Evolutionary conservation across 1,140 invertebrate genomes (phyloP), one percentile per base, ranked within the genome.

Genomic region (Penaeus japonicus): DNA sequence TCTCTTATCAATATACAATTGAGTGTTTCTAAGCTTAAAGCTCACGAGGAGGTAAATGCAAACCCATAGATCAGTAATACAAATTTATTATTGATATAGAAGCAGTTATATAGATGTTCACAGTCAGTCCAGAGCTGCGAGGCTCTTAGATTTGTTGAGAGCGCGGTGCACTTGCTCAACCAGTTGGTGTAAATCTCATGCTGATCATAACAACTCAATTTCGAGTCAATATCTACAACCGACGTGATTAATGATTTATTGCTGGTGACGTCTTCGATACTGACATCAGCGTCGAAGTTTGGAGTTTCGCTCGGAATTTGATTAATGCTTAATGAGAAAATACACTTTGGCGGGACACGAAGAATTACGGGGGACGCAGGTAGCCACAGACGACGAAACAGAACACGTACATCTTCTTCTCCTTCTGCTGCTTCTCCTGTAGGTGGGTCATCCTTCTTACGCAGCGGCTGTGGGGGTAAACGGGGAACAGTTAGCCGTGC

Each of bases 121-220:
- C 84, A 85, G 84, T 85, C 84, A 85, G 84, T 85, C 84, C 84
- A 57, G 84, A 73, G 70, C 70, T 32, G 27, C 24, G 24, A 32
- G 27, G 35, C 70, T 73, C 70, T 30, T 18, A 5, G 70, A 30
- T 73, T 10, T 47, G 39, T 47, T 47, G 47, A 47, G 47, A 47
- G 47, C 47, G 47, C 47, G 1, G 47, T 12, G 47, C 47, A 47
- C 47, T 47, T 47, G 47, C 47, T 47, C 47, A 47, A 47, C 10
- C 47, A 47, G 47, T 15, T 47, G 47, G 47, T 47, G 47, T 47
- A 47, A 47, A 47, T 47, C 47, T 47, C 47, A 47, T 47, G 47
- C 47, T 47, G 47, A 47, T 47, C 15, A 47, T 47, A 47, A 47
- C 47, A 47, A 47, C 47, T 4, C 47, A 47, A 47, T 47, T 47